phyloP scores from a whole-genome alignment of 2,888 invertebrate genomes.

The Tigriopus californicus region DNA sequence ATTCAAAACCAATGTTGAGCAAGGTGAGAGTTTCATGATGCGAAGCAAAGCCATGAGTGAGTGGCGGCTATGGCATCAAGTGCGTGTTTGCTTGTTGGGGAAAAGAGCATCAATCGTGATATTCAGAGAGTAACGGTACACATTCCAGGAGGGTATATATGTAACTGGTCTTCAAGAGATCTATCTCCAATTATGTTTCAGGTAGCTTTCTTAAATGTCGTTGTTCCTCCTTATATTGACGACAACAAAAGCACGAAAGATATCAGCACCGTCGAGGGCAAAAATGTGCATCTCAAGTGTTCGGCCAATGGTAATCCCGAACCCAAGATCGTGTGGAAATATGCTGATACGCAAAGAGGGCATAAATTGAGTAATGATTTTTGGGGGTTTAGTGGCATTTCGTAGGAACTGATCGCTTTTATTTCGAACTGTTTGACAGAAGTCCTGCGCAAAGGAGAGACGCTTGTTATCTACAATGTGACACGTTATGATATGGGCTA shows the following conservation, averaged over 20 bases:
- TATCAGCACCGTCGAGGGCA: constrained; percentile 67
- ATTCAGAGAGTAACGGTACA: too few relatives aligned
- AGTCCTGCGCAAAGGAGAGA: neutral
- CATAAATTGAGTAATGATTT: constrained; percentile 20
- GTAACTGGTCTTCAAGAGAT: neutral
- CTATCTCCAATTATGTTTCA: constrained; percentile 24
- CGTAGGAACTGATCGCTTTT: too few relatives aligned
- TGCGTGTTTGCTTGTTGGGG: neutral
- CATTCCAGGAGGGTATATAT: too few relatives aligned
- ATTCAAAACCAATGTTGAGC: constrained; percentile 81
- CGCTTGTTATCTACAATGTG: constrained; percentile 34
- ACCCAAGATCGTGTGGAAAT: constrained; percentile 68
- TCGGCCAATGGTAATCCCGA: constrained; percentile 68
- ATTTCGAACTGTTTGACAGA: too few relatives aligned
- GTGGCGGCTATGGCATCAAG: too few relatives aligned
- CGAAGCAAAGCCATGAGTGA: neutral
- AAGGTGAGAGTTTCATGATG: constrained; percentile 38
- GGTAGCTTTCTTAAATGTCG: constrained; percentile 74
- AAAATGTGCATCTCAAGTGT: constrained; percentile 64
- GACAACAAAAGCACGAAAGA: constrained; percentile 73
- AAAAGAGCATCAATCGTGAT: neutral
- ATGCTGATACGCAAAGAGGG: constrained; percentile 28
- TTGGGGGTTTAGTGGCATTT: too few relatives aligned
- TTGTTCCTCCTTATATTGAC: constrained; percentile 43
- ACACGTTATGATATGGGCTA: constrained; percentile 77